Percentiles rank a stretch among this genome's conserved stretches.
phyloP scores from a whole-genome alignment of 2,888 invertebrate species.

The Carabus problematicus region DNA sequence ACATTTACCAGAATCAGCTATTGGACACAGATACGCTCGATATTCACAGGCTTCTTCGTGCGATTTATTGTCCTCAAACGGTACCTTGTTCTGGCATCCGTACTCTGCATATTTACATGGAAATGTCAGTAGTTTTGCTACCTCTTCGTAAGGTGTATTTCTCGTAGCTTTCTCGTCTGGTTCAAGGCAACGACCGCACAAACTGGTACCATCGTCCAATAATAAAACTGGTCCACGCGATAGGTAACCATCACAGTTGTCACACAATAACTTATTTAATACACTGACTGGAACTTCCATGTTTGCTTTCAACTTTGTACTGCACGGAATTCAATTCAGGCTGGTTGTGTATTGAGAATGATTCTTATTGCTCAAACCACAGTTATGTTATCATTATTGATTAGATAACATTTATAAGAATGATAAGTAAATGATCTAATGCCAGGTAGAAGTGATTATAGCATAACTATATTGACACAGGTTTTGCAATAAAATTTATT shows the following conservation, averaged over 20 bases:
- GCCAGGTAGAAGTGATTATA: no score
- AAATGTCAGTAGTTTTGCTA: slow-evolving; percentile 6
- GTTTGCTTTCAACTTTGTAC: no score
- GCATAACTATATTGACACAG: no score
- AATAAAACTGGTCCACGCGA: slow-evolving; percentile 2
- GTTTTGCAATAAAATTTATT: no score
- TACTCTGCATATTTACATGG: slow-evolving; percentile 11
- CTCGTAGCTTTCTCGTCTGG: slow-evolving; percentile 3
- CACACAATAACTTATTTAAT: slow-evolving; percentile 1
- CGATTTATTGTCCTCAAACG: neutral
- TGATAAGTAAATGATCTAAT: no score
- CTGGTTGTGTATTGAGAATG: no score
- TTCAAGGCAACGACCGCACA: slow-evolving; percentile 11
- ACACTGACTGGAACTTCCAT: neutral
- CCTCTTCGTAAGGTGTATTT: slow-evolving; percentile 11
- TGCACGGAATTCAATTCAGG: neutral
- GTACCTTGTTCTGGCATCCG: slow-evolving; percentile 3
- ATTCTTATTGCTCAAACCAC: no score
- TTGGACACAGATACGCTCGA: slow-evolving; percentile 4
- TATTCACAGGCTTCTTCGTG: slow-evolving; percentile 14
- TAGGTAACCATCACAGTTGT: neutral
- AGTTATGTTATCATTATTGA: no score
- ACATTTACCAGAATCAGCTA: neutral
- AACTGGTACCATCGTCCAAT: neutral
- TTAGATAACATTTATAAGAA: no score